Conservation (phyloP, 2,113 vertebrate genomes). For the Tupaia tana region DNA sequence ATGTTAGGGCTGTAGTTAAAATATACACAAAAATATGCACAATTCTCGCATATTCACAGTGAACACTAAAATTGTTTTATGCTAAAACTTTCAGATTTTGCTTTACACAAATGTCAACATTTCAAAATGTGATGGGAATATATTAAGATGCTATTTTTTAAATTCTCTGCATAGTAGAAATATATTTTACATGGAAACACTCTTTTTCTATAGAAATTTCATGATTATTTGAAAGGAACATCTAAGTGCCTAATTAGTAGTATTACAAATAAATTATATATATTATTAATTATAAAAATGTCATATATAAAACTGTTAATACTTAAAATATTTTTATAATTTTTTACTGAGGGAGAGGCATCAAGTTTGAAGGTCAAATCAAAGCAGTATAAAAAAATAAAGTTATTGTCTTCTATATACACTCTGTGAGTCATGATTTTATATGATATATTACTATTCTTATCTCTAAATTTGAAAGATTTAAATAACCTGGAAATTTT, state of each 20-base stretch:
- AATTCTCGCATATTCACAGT: not conserved
- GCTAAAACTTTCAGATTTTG: not conserved
- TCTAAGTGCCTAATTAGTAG: not conserved
- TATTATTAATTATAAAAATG: not conserved
- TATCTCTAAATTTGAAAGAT: not conserved
- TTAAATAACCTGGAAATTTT: conserved; percentile 14
- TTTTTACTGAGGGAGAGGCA: not conserved
- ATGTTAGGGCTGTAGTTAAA: not conserved
- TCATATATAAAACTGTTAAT: not conserved
- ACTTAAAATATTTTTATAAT: not conserved
- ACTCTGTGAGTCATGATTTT: not conserved
- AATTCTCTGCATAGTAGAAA: not conserved
- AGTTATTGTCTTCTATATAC: not conserved
- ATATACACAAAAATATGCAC: not conserved
- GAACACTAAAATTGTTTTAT: conserved; percentile 31
- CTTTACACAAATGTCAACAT: not conserved
- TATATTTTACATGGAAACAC: not conserved
- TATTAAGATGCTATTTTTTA: conserved; percentile 4
- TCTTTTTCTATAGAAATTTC: not conserved
- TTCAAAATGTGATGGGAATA: not conserved
- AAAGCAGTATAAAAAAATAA: not conserved
- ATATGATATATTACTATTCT: not conserved
- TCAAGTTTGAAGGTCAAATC: not conserved
- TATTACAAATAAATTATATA: not conserved
- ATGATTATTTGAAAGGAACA: not conserved